Percentiles rank a stretch among this genome's conserved stretches.
These are phyloP conservation scores for Murina feae DNA, from an alignment of 2,113 vertebrate genomes.

Conservation along the genomic window DNA sequence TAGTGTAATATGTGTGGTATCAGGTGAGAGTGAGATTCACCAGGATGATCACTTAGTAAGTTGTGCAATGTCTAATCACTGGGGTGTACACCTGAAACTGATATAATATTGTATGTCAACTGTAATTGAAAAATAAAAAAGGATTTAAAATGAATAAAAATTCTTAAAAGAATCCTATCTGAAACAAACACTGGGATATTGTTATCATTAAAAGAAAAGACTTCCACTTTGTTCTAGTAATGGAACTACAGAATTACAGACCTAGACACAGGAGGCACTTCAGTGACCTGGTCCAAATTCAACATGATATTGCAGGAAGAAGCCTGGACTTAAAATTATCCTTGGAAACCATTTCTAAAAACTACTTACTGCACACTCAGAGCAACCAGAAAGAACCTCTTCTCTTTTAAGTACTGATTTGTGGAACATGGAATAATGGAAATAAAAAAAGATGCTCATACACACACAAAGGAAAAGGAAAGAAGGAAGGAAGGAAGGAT, in stretches of 20 bases:
- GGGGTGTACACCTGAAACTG: no score
- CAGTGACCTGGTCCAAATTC: neutral
- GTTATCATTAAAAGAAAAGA: conserved; percentile 2
- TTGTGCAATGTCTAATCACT: no score
- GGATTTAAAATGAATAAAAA: no score
- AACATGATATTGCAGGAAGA: neutral
- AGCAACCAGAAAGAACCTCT: neutral
- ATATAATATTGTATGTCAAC: no score
- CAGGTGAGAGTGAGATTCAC: no score
- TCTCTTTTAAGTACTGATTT: neutral
- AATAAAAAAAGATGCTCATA: neutral
- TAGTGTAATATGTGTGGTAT: no score
- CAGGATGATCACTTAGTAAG: no score
- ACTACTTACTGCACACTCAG: rapidly evolving
- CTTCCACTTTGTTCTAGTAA: neutral
- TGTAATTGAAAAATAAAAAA: no score
- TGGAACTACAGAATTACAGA: neutral
- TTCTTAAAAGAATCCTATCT: neutral
- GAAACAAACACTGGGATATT: neutral
- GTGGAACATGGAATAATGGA: neutral
- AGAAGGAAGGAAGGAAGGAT: no score
- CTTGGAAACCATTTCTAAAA: neutral
- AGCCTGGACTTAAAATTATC: neutral
- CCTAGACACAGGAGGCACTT: neutral
- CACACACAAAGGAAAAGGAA: no score